phyloP scores from a whole-genome alignment of 2,797 vertebrate genomes.

The Enteromius treurensis region DNA sequence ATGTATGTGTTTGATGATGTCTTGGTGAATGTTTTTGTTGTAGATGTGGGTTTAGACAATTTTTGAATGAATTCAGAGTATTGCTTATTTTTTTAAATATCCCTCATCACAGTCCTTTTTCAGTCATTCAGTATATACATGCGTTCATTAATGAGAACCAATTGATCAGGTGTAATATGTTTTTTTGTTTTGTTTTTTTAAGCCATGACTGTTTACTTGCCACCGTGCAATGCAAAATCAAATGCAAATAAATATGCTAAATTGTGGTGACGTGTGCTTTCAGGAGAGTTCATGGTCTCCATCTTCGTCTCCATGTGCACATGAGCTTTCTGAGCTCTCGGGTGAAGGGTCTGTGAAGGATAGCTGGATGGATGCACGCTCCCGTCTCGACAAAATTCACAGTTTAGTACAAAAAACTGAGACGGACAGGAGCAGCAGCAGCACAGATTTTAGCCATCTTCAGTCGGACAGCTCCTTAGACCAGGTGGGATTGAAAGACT shows the following conservation, averaged over 20 bases:
- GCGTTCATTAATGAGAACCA: not conserved
- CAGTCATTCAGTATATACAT: not conserved
- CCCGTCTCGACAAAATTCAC: slow-evolving; percentile 74
- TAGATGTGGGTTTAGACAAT: not conserved
- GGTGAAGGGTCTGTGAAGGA: slow-evolving; percentile 70
- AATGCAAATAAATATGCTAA: not conserved
- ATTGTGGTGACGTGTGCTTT: not conserved
- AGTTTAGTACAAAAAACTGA: slow-evolving; percentile 76
- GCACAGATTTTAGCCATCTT: slow-evolving; percentile 65
- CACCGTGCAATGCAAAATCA: not conserved
- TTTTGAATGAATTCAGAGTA: not conserved
- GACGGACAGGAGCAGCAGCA: slow-evolving; percentile 68
- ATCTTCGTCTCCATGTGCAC: slow-evolving; percentile 68
- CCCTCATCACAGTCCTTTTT: not conserved
- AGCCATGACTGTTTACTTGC: not conserved
- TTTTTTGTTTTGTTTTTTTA: not conserved
- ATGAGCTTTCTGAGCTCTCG: slow-evolving; percentile 54
- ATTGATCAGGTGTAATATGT: not conserved
- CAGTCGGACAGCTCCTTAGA: slow-evolving; percentile 70
- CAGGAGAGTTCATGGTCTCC: slow-evolving; percentile 73
- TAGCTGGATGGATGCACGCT: slow-evolving; percentile 70
- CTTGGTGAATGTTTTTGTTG: not conserved
- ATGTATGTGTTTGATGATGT: not conserved
- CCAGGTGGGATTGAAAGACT: slow-evolving; percentile 75
- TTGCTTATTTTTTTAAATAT: too few species aligned